These are phyloP conservation scores for Desmophyllum pertusum DNA, from an alignment of 92 coral and sea anemone genomes.

Conservation along the genomic window DNA sequence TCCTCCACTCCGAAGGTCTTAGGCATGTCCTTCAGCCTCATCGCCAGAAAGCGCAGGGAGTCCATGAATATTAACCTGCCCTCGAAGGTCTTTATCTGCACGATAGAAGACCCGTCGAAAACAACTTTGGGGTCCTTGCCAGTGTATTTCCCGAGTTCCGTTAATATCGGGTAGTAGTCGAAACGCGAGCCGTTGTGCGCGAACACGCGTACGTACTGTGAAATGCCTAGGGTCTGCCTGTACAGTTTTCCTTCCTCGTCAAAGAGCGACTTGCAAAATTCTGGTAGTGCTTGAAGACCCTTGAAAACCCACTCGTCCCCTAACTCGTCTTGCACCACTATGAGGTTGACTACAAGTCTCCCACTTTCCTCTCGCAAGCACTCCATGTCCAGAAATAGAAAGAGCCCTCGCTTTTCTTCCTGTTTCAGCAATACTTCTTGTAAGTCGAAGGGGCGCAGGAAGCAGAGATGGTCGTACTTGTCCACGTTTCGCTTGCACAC, in stretches of 20 bases:
- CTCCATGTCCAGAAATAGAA: neutral
- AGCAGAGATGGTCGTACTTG: neutral
- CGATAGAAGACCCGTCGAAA: neutral
- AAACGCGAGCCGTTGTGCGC: constrained; percentile 27
- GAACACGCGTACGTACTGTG: neutral
- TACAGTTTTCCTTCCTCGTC: neutral
- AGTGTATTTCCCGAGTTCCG: neutral
- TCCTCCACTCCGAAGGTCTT: constrained; percentile 12
- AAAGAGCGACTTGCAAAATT: too few species aligned
- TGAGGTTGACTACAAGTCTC: neutral
- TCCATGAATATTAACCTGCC: constrained; percentile 1
- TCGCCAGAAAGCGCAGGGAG: neutral
- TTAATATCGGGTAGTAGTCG: constrained; percentile 16
- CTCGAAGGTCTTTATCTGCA: neutral
- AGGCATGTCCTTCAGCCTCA: constrained; percentile 2
- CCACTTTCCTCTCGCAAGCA: neutral
- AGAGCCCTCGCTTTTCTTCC: neutral
- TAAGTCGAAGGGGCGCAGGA: neutral
- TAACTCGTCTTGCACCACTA: neutral
- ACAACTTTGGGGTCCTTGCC: neutral
- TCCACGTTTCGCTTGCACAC: neutral
- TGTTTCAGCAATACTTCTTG: neutral
- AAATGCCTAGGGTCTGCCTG: neutral
- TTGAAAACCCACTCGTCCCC: neutral
- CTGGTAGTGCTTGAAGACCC: neutral